Evolutionary conservation across 1,140 invertebrate species (phyloP).

Genomic region (Bombus haemorrhoidalis): DNA sequence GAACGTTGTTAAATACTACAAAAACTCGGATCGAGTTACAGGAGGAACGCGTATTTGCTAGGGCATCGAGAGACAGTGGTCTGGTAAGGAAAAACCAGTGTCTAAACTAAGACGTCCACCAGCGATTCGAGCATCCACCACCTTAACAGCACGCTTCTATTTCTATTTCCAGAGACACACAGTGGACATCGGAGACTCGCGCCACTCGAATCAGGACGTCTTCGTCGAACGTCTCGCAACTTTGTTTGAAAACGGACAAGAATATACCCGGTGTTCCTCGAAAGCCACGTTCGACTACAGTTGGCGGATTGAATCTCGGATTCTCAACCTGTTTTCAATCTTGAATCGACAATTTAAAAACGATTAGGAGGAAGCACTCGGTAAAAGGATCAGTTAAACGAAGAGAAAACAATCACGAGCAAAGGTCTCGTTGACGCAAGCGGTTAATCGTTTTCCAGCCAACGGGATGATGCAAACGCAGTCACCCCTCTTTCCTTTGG

Average conservation of each 20-base stretch:
- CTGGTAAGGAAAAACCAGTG: constrained; percentile 30
- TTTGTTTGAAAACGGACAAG: not conserved
- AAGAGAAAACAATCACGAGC: not conserved
- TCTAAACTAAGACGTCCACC: constrained; percentile 35
- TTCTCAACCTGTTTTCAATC: too few species aligned
- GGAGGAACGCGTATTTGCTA: not conserved
- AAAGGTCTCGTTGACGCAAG: not conserved
- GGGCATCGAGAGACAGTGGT: not conserved
- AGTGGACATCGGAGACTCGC: constrained; percentile 38
- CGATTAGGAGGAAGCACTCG: too few species aligned
- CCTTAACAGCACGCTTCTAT: constrained; percentile 38
- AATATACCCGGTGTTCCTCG: not conserved
- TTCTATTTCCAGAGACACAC: constrained; percentile 64
- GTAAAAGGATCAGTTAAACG: too few species aligned
- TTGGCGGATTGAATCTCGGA: too few species aligned
- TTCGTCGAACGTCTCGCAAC: not conserved
- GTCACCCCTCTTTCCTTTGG: not conserved
- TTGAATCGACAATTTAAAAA: too few species aligned
- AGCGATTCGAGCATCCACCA: constrained; percentile 30
- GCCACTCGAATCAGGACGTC: constrained; percentile 17
- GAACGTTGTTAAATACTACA: not conserved
- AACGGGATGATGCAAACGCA: not conserved
- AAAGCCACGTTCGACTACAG: too few species aligned
- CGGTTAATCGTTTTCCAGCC: constrained; percentile 5
- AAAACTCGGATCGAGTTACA: constrained; percentile 25